Evolutionary conservation across 2,113 vertebrate genomes (phyloP).

Genomic region (Crotalus tigris): DNA sequence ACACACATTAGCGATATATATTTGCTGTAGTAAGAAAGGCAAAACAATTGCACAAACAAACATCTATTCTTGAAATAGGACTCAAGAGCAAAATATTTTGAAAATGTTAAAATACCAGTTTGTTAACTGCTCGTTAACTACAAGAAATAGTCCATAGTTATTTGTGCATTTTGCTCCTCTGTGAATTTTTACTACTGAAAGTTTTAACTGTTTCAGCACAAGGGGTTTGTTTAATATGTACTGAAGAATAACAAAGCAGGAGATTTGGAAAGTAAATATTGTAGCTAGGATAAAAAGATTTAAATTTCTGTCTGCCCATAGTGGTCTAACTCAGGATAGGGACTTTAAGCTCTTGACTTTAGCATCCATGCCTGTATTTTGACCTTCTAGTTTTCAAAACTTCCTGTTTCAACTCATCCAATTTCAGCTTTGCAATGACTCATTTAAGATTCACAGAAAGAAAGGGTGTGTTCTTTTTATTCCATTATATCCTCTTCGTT

Average conservation of each 20-base stretch:
- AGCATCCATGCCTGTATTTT: neutral
- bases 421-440: constrained; percentile 11
- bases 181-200: neutral
- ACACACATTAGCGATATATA: neutral
- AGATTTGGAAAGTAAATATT: neutral
- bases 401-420: neutral
- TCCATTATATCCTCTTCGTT: constrained; percentile 4
- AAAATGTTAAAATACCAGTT: neutral
- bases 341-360: neutral
- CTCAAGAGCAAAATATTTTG: neutral
- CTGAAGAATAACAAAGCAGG: neutral
- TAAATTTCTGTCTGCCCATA: neutral
- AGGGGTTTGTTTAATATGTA: neutral
- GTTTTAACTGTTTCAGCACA: neutral
- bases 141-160: neutral
- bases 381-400: neutral
- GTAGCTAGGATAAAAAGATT: neutral
- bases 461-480: neutral
- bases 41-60: neutral
- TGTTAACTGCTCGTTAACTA: neutral
- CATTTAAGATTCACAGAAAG: constrained; percentile 8
- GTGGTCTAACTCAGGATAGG: neutral
- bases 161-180: neutral
- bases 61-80: neutral
- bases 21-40: neutral